Conservation (phyloP, 2,113 vertebrate genomes). For the Agapornis roseicollis region DNA sequence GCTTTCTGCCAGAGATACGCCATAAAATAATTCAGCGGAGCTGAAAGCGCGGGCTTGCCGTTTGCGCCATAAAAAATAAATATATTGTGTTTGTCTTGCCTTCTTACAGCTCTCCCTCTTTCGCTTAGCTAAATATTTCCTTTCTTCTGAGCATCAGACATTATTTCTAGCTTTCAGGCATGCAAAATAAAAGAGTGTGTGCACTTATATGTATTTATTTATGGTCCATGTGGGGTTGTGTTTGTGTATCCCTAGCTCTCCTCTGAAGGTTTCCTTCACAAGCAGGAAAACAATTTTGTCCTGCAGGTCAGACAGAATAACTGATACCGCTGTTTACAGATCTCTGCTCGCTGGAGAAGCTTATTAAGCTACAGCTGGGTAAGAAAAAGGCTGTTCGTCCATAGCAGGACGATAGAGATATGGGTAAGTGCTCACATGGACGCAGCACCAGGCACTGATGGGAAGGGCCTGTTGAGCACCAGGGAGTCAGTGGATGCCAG, state of each 20-base stretch:
- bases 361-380: neutral
- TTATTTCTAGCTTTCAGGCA: conserved; percentile 23
- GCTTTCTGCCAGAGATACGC: conserved; percentile 47
- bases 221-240: neutral
- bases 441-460: accelerated
- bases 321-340: neutral
- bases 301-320: conserved; percentile 40
- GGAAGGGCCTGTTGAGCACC: neutral
- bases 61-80: conserved; percentile 44
- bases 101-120: neutral
- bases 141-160: conserved; percentile 42
- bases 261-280: conserved; percentile 33
- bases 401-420: neutral
- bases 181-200: neutral
- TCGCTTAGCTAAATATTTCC: conserved; percentile 55
- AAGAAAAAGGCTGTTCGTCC: neutral
- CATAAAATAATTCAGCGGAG: conserved; percentile 45
- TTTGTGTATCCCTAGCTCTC: conserved; percentile 10
- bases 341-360: neutral
- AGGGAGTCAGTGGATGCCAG: neutral
- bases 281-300: conserved; percentile 7
- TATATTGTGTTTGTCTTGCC: conserved; percentile 24
- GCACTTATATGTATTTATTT: conserved; percentile 23
- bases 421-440: neutral
- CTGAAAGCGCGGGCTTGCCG: conserved; percentile 23